phyloP scores from a whole-genome alignment of 2,797 vertebrate genomes.

The Tokudaia tokunoshimensis region DNA sequence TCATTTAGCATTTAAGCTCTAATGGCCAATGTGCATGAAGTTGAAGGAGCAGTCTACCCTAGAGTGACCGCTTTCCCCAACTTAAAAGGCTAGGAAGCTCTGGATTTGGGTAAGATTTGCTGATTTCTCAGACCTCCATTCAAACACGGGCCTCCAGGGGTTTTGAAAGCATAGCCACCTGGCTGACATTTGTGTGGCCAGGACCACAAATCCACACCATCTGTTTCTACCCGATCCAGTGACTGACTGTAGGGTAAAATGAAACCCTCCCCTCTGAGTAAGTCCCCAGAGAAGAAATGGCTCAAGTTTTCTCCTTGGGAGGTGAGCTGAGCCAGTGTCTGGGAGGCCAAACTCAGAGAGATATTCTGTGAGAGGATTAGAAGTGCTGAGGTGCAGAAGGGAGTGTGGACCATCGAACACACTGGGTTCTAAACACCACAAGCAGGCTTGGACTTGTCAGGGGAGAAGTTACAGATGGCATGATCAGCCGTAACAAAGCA shows the following conservation, averaged over 20 bases:
- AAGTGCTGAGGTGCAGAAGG: neutral
- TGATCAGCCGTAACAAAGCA: neutral
- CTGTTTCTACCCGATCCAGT: neutral
- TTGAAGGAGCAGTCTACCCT: slow-evolving; percentile 80
- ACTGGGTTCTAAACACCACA: neutral
- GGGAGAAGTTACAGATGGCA: neutral
- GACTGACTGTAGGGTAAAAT: neutral
- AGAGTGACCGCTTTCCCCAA: slow-evolving; percentile 84
- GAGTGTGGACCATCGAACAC: neutral
- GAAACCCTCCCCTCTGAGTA: neutral
- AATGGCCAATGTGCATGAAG: slow-evolving; percentile 85
- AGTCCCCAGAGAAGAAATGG: neutral
- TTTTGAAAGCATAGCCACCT: neutral
- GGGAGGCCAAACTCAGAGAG: neutral
- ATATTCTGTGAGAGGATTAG: neutral
- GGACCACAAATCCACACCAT: neutral
- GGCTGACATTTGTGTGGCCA: neutral
- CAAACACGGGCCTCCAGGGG: neutral
- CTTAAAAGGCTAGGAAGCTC: slow-evolving; percentile 87
- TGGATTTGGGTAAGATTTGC: slow-evolving; percentile 76
- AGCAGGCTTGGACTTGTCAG: neutral
- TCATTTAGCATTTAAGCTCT: slow-evolving; percentile 86
- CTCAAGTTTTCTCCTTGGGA: neutral
- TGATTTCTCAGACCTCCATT: slow-evolving; percentile 52
- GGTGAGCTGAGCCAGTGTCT: neutral